Evolutionary conservation across 1,140 invertebrate species (phyloP).

Genomic region (Acyrthosiphon pisum): DNA sequence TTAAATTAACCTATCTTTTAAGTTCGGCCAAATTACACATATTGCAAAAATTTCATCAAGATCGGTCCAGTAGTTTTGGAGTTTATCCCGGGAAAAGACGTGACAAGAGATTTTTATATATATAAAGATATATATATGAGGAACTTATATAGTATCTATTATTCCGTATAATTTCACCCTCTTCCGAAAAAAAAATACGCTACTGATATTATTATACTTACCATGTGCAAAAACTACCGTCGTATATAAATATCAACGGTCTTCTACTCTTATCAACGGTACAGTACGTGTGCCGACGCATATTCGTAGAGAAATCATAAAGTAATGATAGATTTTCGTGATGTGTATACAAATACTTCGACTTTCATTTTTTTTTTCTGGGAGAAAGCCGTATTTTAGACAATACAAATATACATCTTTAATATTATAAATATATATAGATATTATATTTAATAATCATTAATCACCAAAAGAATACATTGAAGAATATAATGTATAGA

Average conservation of each 20-base stretch:
- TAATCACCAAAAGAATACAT: not conserved
- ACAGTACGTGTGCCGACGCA: not conserved
- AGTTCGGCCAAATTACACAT: too few relatives aligned
- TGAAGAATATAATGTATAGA: not conserved
- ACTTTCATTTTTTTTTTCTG: not conserved
- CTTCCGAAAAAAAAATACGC: not conserved
- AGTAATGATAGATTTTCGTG: not conserved
- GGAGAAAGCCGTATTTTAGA: not conserved
- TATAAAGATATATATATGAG: too few relatives aligned
- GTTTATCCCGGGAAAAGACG: too few relatives aligned
- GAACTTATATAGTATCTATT: not conserved
- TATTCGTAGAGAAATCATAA: not conserved
- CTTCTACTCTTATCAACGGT: not conserved
- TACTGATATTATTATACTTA: not conserved
- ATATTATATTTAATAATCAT: not conserved
- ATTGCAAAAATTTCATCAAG: too few relatives aligned
- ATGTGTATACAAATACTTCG: constrained; percentile 4
- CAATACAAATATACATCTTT: not conserved
- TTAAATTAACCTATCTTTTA: too few relatives aligned
- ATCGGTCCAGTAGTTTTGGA: too few relatives aligned
- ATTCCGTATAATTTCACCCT: not conserved
- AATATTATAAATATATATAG: not conserved
- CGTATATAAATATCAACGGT: not conserved
- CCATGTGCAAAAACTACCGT: not conserved
- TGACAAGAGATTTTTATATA: too few relatives aligned